phyloP scores from a whole-genome alignment of 2,888 invertebrate species.

The Athalia rosae region DNA sequence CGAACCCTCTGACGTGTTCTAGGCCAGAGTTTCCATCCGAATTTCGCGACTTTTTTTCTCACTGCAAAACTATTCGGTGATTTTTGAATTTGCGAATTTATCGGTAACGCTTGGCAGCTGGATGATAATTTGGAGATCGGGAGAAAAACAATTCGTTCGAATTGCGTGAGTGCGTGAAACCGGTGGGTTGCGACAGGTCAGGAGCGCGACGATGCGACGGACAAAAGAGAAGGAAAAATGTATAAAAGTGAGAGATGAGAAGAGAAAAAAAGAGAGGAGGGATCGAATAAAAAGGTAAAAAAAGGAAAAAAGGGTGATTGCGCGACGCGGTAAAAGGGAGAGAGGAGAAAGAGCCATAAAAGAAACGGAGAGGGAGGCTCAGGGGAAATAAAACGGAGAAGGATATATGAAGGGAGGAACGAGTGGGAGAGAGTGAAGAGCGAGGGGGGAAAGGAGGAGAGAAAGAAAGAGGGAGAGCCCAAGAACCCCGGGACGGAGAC shows the following conservation, averaged over 20 bases:
- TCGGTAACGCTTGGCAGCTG: background rate
- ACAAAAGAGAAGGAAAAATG: slow-evolving; percentile 45
- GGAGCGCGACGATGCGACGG: slow-evolving; percentile 57
- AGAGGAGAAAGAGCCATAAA: slow-evolving; percentile 8
- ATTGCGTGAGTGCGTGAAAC: slow-evolving; percentile 56
- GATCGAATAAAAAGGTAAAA: slow-evolving; percentile 41
- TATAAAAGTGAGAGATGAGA: slow-evolving; percentile 44
- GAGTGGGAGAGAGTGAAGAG: slow-evolving; percentile 40
- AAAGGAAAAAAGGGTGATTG: slow-evolving; percentile 46
- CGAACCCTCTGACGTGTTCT: no score
- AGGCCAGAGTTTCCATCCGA: no score
- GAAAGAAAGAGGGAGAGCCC: slow-evolving; percentile 32
- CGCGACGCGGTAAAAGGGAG: slow-evolving; percentile 38
- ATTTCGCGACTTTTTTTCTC: background rate
- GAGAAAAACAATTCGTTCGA: background rate
- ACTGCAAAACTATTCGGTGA: background rate
- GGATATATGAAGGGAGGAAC: slow-evolving; percentile 43
- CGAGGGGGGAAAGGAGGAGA: slow-evolving; percentile 44
- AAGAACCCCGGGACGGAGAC: slow-evolving; percentile 63
- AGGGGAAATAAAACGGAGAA: slow-evolving; percentile 19
- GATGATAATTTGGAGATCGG: background rate
- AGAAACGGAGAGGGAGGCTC: slow-evolving; percentile 49
- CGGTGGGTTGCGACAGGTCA: slow-evolving; percentile 70
- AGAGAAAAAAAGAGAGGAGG: slow-evolving; percentile 28
- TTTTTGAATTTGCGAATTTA: no score